Percentiles rank a stretch among this genome's conserved stretches.
phyloP scores from a whole-genome alignment of 1,140 invertebrate genomes.

The Bombus picipes region DNA sequence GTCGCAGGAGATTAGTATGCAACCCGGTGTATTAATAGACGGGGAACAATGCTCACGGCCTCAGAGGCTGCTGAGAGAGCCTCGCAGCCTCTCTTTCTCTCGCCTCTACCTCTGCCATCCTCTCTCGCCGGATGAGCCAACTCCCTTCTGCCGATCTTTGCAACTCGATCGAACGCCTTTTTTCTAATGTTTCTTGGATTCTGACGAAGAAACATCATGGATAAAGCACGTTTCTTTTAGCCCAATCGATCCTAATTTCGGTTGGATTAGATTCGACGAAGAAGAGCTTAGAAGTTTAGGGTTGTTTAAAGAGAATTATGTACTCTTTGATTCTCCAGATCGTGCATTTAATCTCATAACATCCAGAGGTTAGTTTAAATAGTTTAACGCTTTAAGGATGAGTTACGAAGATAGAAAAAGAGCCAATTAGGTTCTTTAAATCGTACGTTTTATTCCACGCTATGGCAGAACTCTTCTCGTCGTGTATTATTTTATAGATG shows the following conservation, averaged over 20 bases:
- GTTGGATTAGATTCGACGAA: neutral
- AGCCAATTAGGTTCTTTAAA: neutral
- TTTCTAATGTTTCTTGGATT: neutral
- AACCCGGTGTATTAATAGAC: slow-evolving; percentile 80
- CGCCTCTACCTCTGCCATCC: slow-evolving; percentile 1
- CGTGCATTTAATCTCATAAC: too few relatives aligned
- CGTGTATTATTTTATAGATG: too few relatives aligned
- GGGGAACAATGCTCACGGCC: slow-evolving; percentile 79
- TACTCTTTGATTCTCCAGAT: neutral
- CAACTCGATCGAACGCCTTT: neutral
- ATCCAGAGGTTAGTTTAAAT: neutral
- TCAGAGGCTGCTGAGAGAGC: slow-evolving; percentile 67
- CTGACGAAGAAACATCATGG: neutral
- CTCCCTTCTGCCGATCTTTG: slow-evolving; percentile 45
- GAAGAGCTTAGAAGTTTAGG: too few relatives aligned
- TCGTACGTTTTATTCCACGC: too few relatives aligned
- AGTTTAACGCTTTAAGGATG: too few relatives aligned
- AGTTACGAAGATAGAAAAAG: too few relatives aligned
- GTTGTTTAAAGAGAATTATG: neutral
- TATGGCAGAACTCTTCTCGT: too few relatives aligned
- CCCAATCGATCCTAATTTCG: neutral
- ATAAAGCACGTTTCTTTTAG: neutral
- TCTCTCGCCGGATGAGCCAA: neutral
- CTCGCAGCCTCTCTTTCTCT: slow-evolving; percentile 43
- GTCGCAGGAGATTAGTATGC: slow-evolving; percentile 78